phyloP scores from a whole-genome alignment of 2,797 vertebrate genomes.

The Triplophysa bombifrons region DNA sequence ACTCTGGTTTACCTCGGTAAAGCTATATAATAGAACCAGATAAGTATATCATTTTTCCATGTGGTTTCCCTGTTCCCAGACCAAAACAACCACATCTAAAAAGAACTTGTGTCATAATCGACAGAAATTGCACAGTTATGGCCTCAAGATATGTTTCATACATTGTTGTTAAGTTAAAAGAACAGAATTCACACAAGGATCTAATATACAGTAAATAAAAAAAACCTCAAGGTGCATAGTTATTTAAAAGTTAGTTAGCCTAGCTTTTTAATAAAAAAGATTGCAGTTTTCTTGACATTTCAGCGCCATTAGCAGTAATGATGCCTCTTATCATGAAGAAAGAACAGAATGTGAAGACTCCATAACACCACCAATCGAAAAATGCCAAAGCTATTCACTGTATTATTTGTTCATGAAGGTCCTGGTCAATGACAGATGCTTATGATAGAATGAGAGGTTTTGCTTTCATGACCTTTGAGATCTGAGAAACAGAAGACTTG shows the following conservation, averaged over 20 bases:
- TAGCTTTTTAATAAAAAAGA: neutral
- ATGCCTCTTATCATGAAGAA: neutral
- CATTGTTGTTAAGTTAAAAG: neutral
- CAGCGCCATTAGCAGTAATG: constrained; percentile 12
- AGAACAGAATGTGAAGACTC: constrained; percentile 26
- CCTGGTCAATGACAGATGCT: neutral
- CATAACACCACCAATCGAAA: neutral
- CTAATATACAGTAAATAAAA: no score
- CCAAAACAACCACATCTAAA: constrained; percentile 31
- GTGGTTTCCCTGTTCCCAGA: neutral
- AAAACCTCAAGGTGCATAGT: neutral
- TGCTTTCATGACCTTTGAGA: neutral
- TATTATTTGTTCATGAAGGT: no score
- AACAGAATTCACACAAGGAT: neutral
- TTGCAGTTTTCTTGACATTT: neutral
- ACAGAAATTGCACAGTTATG: neutral
- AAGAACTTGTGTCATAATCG: constrained; percentile 16
- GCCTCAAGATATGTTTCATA: neutral
- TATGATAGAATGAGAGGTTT: neutral
- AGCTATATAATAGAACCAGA: constrained; percentile 16
- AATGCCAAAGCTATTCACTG: neutral
- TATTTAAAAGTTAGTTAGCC: neutral
- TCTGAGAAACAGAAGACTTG: neutral
- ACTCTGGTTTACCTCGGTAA: neutral
- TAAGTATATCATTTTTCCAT: neutral